phyloP scores from a whole-genome alignment of 1,140 invertebrate species.

The Coptotermes formosanus region DNA sequence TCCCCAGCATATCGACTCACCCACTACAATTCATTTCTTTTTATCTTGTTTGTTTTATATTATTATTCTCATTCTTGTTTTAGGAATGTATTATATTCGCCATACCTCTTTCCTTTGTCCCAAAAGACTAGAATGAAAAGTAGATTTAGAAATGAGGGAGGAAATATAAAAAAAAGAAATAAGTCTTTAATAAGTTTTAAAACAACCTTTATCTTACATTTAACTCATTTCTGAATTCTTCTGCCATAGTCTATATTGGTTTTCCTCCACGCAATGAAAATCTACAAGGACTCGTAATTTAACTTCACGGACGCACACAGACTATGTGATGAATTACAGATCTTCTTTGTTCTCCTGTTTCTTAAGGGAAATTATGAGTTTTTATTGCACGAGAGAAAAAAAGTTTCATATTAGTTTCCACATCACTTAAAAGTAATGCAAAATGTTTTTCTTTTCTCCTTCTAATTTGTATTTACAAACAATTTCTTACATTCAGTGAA shows the following conservation, averaged over 20 bases:
- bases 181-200: neutral
- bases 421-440: neutral
- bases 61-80: neutral
- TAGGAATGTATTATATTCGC: neutral
- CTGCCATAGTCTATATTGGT: neutral
- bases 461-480: neutral
- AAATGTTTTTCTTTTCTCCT: neutral
- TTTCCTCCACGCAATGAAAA: neutral
- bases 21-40: neutral
- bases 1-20: neutral
- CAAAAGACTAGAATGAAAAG: neutral
- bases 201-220: neutral
- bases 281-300: neutral
- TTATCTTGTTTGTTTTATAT: constrained; percentile 17
- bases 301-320: neutral
- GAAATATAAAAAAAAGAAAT: neutral
- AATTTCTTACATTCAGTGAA: neutral
- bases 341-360: neutral
- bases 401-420: neutral
- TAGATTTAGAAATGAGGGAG: neutral
- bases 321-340: neutral
- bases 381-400: neutral
- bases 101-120: neutral
- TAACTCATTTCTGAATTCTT: constrained; percentile 12
- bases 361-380: neutral